phyloP scores from a whole-genome alignment of 2,113 vertebrate genomes.

The Vombatus ursinus region DNA sequence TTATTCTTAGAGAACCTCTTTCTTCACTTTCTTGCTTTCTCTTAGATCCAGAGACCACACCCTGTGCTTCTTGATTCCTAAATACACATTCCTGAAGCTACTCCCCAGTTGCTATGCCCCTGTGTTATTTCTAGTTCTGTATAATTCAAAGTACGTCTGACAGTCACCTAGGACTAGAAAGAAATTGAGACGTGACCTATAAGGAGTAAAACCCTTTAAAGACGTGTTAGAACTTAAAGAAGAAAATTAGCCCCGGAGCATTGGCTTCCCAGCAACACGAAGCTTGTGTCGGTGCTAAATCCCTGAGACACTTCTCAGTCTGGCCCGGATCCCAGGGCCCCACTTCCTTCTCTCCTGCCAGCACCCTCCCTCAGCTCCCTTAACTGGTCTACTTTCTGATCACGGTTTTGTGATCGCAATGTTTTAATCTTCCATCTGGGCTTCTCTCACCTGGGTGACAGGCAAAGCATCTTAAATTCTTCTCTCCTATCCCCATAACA shows the following conservation, averaged over 20 bases:
- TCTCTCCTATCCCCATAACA: not conserved
- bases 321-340: not conserved
- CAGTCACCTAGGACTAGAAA: not conserved
- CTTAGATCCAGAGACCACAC: not conserved
- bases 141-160: not conserved
- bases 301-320: not conserved
- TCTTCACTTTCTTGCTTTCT: not conserved
- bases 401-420: not conserved
- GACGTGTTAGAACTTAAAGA: not conserved
- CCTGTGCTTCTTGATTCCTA: not conserved
- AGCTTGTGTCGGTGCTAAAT: not conserved
- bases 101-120: not conserved
- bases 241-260: not conserved
- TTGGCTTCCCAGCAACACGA: not conserved
- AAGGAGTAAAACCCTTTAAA: not conserved
- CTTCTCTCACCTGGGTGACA: not conserved
- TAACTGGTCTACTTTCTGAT: not conserved
- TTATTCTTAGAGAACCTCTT: not conserved
- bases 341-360: not conserved
- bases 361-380: not conserved
- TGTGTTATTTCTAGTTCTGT: not conserved
- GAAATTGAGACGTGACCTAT: not conserved
- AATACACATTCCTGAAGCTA: not conserved
- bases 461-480: not conserved
- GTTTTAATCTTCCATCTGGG: not conserved